Evolutionary conservation across 1,140 invertebrate genomes (phyloP).

Genomic region (Maniola jurtina): DNA sequence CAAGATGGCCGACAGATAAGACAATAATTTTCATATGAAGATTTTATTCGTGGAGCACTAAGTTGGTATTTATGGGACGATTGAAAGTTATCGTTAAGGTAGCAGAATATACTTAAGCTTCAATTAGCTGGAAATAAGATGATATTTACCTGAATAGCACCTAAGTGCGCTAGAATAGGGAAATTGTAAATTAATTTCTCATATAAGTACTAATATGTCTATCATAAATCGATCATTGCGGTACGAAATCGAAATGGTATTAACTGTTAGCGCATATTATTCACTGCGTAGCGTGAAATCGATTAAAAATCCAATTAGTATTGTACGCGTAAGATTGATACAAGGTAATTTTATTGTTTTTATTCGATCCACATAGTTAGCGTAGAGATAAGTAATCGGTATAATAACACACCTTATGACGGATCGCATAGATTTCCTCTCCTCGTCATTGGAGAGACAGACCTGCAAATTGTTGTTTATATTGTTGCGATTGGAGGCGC

Average conservation of each 20-base stretch:
- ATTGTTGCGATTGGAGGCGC: conserved; percentile 51
- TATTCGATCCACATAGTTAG: conserved; percentile 38
- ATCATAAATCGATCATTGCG: conserved; percentile 24
- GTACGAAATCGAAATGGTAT: conserved; percentile 25
- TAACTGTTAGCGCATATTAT: conserved; percentile 23
- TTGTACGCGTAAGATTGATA: not conserved
- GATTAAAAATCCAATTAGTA: conserved; percentile 36
- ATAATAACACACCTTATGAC: conserved; percentile 80
- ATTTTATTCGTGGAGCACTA: not conserved
- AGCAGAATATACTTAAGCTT: conserved; percentile 18
- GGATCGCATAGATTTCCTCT: conserved; percentile 80
- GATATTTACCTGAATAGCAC: conserved; percentile 72
- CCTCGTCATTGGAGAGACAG: conserved; percentile 74
- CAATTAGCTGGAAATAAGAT: conserved; percentile 31
- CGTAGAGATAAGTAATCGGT: conserved; percentile 42
- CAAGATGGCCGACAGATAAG: conserved; percentile 34
- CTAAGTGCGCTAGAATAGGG: conserved; percentile 73
- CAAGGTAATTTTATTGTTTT: not conserved
- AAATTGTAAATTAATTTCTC: conserved; percentile 50
- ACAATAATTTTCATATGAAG: not conserved
- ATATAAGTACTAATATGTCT: conserved; percentile 17
- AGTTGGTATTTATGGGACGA: not conserved
- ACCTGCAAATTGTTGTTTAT: conserved; percentile 79
- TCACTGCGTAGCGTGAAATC: conserved; percentile 44
- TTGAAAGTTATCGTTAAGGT: not conserved